Evolutionary conservation across 2,797 vertebrate genomes (phyloP), one percentile per base, ranked within the genome.

Genomic region (Sternotherus odoratus): DNA sequence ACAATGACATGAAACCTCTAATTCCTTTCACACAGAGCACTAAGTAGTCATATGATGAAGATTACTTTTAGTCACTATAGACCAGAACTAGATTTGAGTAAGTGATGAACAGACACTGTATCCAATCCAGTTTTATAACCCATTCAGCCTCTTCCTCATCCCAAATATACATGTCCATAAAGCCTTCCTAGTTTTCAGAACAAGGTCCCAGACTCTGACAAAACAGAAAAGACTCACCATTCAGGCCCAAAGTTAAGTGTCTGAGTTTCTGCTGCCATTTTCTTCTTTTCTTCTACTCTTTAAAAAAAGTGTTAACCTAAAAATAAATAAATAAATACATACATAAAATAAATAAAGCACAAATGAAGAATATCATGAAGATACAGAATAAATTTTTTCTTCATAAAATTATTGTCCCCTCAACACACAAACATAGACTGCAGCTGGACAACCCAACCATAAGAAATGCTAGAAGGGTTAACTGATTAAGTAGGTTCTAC

Each of bases 241-340:
- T 99, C 99, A 98, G 99, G 99, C 98, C 99, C 99, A 97, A 99
- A 99, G 98, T 99, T 99, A 98, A 99, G 99, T 93, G 99, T 99
- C 98, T 99, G 99, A 94, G 99, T 99, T 99, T 99, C 99, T 56
- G 98, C 98, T 97, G 99, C 99, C 99, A 99, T 99, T 98, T 97
- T 97, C 94, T 97, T 95, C 95, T 96, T 89, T 98, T 97, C 63
- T 97, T 93, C 92, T 95, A 87, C n/a, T 96, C 95, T 96, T 97
- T 96, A 78, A 94, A 94, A 94, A 96, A 96, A 95, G 97, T 4
- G 92, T 98, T 96, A 97, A 96, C 98, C 98, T 99, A 93, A 86
- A 94, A 97, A 97, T 95, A 90, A 97, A 53, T 24, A 53, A 53
- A 53, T 9, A 23, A 53, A 50, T 17, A 50, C 16, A 93, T 91